Base-by-base conservation (phyloP, 2,113 vertebrate genomes). In the Pelmatolapia mariae region DNA sequence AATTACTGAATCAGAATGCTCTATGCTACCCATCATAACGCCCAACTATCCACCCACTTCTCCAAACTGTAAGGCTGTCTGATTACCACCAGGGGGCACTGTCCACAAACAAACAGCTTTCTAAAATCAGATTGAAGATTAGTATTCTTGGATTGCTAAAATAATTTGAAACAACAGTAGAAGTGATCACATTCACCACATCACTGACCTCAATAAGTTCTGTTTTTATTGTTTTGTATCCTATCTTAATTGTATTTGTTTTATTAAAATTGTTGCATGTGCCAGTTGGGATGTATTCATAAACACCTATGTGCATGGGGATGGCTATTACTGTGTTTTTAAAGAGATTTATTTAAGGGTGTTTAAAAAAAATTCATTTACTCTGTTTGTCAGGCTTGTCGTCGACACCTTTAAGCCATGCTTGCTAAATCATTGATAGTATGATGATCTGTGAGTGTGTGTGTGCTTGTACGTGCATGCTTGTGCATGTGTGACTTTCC, bases 51-150 rank as follows among this genome's bases (percentile, higher is more conserved):
- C 29, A 36, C 19, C 4, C 26, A 5, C 7, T 3, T 31, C 10
- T 73, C 12, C 31, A 29, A 53, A 19, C 16, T 88, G 90, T 50
- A 82, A 5, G 16, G 86, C 16, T 66, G 31, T 3, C 7, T 7
- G 3, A 2, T 53, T 10, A 45, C 92, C 95, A 95, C 89, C 40
- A 93, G 95, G 90, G 91, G 94, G 89, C 87, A 31, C 78, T 91
- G 83, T 89, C 81, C 57, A 81, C 93, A 88, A 89, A 89, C 54
- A 84, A 93, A 92, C 22, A 7, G 3, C 57, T 57, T 43, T 56
- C 36, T 5, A 8, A 6, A 26, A 0, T 52, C 9, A 5, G 2
- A n/a, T 2, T 24, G 15, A 82, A 38, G 16, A 19, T 26, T 50
- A 19, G 71, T 4, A 19, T 36, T 22, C 45, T 57, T 26, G 31